phyloP scores from a whole-genome alignment of 2,113 vertebrate species.

The Panurus biarmicus region DNA sequence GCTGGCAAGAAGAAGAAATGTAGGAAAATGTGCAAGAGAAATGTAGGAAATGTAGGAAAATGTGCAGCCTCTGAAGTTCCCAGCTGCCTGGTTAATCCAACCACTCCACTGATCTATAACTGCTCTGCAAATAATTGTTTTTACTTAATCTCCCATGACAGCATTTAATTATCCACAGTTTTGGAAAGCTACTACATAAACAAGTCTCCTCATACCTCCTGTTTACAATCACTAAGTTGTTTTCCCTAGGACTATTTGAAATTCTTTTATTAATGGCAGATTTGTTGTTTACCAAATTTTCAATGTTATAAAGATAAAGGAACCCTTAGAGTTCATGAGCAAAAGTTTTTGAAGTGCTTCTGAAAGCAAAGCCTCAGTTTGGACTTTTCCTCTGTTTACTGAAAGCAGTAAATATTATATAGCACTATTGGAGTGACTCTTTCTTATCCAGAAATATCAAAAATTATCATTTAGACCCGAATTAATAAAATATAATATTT shows the following conservation, averaged over 20 bases:
- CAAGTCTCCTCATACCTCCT: background rate
- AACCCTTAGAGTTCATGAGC: background rate
- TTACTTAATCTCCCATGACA: background rate
- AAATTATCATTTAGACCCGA: background rate
- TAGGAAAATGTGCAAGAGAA: background rate
- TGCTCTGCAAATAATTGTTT: constrained; percentile 12
- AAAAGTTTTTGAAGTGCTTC: background rate
- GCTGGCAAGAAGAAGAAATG: background rate
- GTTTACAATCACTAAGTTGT: background rate
- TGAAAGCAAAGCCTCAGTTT: background rate
- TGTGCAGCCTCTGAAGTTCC: background rate
- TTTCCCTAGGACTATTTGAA: background rate
- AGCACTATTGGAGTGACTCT: background rate
- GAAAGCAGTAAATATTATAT: background rate
- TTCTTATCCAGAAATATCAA: background rate
- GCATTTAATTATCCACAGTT: constrained; percentile 3
- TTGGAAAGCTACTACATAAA: constrained; percentile 12
- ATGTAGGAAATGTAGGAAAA: background rate
- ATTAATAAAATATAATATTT: background rate
- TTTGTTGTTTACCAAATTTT: background rate
- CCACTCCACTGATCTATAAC: background rate
- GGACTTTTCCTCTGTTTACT: background rate
- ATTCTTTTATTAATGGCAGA: background rate
- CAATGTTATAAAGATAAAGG: background rate
- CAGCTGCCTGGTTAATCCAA: background rate